Evolutionary conservation across 2,797 vertebrate genomes (phyloP), one percentile per base, ranked within the genome.

Genomic region (Pogoniulus pusillus): DNA sequence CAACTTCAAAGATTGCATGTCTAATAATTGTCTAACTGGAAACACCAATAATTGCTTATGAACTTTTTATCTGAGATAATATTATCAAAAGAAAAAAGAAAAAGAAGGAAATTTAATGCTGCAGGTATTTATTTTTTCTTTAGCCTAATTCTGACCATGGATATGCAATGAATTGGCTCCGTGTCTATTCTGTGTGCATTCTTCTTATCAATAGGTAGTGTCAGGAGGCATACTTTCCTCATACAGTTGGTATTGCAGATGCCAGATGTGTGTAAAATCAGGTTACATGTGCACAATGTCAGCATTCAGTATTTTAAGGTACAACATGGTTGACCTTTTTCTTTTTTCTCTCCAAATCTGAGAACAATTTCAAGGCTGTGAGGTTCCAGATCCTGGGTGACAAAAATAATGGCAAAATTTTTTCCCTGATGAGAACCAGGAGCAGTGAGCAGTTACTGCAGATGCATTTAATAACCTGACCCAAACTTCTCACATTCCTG

Each of bases 281-380:
- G 92, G 97, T 97, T 96, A 97, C 95, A 95, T 66, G 92, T 90
- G 85, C 71, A 93, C 74, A 95, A 72, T 90, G 76, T 16, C 37
- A 93, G 69, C 87, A 80, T 92, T 91, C 82, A 93, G 83, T 87
- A 75, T 95, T 94, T 94, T 94, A 94, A 96, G 47, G 93, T 87
- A 82, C 64, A 91, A 74, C 54, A 82, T 58, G 54, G 70, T 87
- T 94, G 81, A 90, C 47, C 87, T 16, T 12, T 23, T 87, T 86
- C 94, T 87, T 43, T 43, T 43, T 17, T 43, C 17, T 17, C 37
- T 8, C 35, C 63, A 93, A 93, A 94, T 94, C 47, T 81, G 63
- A 89, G 75, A 90, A 58, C 20, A 54, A 90, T 91, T 96, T 85
- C 66, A 69, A 78, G 66, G 70, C 81, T 89, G 29, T 82, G 79